Evolutionary conservation across 2,113 vertebrate species (phyloP).

Genomic region (Montifringilla adamsi): DNA sequence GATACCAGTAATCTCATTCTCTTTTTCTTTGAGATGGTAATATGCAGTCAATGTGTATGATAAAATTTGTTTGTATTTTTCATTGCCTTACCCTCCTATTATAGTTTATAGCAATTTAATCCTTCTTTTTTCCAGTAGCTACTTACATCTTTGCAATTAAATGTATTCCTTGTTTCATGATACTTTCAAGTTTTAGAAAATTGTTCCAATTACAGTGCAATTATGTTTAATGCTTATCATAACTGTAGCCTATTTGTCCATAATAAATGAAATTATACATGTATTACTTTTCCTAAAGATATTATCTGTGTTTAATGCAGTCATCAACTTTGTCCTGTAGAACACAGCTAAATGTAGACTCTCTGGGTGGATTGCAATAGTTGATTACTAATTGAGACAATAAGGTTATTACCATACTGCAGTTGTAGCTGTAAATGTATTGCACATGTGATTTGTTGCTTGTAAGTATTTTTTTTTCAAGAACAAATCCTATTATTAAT

Average conservation of each 20-base stretch:
- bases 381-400: background rate
- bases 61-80: background rate
- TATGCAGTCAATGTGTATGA: background rate
- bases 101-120: background rate
- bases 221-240: background rate
- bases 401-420: background rate
- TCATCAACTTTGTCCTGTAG: background rate
- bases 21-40: background rate
- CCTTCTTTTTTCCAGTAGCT: background rate
- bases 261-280: background rate
- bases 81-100: background rate
- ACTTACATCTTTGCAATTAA: background rate
- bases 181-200: background rate
- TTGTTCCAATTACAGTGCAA: background rate
- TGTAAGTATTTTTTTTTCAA: background rate
- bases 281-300: background rate
- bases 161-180: background rate
- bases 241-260: background rate
- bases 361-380: background rate
- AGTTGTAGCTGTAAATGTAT: background rate
- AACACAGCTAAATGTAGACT: background rate
- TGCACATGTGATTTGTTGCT: background rate
- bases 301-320: background rate
- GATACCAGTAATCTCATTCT: background rate
- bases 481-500: background rate